Conservation (phyloP, 2,113 vertebrate genomes). For the Sturnus vulgaris region DNA sequence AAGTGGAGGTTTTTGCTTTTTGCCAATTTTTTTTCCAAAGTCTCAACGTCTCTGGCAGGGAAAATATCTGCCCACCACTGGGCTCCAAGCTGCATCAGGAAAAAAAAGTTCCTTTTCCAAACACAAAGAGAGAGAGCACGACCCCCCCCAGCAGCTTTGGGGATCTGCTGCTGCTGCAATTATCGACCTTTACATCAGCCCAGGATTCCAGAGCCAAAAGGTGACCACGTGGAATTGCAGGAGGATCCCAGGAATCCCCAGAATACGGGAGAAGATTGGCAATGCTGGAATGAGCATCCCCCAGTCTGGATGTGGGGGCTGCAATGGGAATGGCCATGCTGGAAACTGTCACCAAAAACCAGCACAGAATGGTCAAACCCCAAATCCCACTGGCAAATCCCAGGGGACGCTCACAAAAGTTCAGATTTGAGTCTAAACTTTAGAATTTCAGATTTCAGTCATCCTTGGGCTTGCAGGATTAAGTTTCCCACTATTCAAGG, state of each 20-base stretch:
- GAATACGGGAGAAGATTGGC: neutral
- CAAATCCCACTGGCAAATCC: neutral
- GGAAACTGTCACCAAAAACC: neutral
- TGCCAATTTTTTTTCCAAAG: neutral
- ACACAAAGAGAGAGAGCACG: accelerated
- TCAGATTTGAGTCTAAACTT: neutral
- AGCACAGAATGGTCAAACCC: neutral
- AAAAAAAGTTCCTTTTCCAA: neutral
- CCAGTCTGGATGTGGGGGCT: neutral
- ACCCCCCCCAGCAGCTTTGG: neutral
- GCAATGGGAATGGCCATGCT: neutral
- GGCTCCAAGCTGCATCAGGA: neutral
- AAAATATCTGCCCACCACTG: neutral
- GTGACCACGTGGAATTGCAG: accelerated
- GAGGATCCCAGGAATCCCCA: neutral
- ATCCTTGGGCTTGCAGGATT: neutral
- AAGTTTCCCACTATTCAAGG: neutral
- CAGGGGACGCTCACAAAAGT: neutral
- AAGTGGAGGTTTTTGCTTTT: neutral
- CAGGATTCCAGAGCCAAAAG: neutral
- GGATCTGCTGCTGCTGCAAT: neutral
- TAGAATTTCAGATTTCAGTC: neutral
- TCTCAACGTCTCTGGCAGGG: neutral
- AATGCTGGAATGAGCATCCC: neutral
- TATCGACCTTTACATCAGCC: neutral